Evolutionary conservation across 2,888 invertebrate genomes (phyloP), one percentile per base, ranked within the genome.

Genomic region (Seira musarum): DNA sequence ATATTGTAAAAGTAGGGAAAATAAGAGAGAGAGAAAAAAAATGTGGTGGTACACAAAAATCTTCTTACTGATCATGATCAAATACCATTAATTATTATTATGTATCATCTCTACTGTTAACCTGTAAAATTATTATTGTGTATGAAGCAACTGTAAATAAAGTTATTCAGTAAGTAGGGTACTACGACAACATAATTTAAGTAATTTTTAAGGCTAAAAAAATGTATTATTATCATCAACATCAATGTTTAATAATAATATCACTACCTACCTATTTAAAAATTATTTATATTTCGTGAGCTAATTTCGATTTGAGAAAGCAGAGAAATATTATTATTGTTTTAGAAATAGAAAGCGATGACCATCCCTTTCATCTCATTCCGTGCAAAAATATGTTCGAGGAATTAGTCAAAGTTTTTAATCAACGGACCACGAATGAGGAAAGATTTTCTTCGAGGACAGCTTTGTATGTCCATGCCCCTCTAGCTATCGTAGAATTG

Each of bases 81-180:
- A 30, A 30, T 8, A 30, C 30, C 30, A 30, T 30, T n/a, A n/a
- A n/a, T n/a, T 30, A 30, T 30, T 30, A 8, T 30, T 30, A 30
- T 30, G n/a, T n/a, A n/a, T n/a, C n/a, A n/a, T n/a, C n/a, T n/a
- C n/a, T 72, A 66, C 60, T 75, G 74, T 75, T 75, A 75, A 75
- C 74, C 74, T 75, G 67, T 75, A 75, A 75, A 61, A 75, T 25
- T 22, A 60, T 35, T 30, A 57, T 25, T 53, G 49, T 69, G 46
- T 69, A 30, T 8, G 30, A 8, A 30, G 30, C 30, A 30, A 30
- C 30, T 30, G 30, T 30, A 30, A 30, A 30, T 30, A 30, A 8
- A 30, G 8, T 30, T 30, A 30, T 8, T 30, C 8, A 30, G 30
- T 30, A 30, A 30, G 8, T 30, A 30, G 30, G n/a, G 30, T 30